Conservation (phyloP, 2,797 vertebrate species). For the Bryconaethiops microstoma region DNA sequence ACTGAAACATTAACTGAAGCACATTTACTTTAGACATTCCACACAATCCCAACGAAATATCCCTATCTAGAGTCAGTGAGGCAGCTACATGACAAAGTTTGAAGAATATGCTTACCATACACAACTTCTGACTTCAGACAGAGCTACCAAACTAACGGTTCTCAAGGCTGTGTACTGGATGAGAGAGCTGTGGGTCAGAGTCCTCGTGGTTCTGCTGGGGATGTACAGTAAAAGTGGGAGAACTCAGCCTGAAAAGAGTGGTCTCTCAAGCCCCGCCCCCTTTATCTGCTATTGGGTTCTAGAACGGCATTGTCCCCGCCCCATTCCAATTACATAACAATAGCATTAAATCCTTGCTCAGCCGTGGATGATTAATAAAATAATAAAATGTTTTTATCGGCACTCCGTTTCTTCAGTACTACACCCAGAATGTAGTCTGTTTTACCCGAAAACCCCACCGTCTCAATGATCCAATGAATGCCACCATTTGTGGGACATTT, state of each 20-base stretch:
- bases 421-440: no score
- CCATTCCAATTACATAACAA: constrained; percentile 71
- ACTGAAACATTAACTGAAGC: constrained; percentile 6
- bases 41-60: constrained; percentile 16
- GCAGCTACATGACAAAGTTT: constrained; percentile 29
- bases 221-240: constrained; percentile 22
- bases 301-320: constrained; percentile 38
- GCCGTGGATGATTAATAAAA: background rate
- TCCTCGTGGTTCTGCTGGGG: background rate
- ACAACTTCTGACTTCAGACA: constrained; percentile 17
- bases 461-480: background rate
- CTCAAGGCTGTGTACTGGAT: no score
- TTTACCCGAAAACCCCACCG: no score
- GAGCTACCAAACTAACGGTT: constrained; percentile 3
- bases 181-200: background rate
- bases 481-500: background rate
- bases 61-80: background rate
- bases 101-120: constrained; percentile 47
- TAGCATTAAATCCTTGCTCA: constrained; percentile 7
- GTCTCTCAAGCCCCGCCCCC: constrained; percentile 27
- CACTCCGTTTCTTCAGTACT: no score
- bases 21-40: constrained; percentile 21
- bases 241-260: background rate
- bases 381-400: background rate
- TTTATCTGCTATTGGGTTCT: background rate